Percentiles rank a stretch among this genome's conserved stretches.
These are phyloP conservation scores for Lutjanus argentimaculatus DNA, from an alignment of 2,797 vertebrate species.

Conservation along the genomic window DNA sequence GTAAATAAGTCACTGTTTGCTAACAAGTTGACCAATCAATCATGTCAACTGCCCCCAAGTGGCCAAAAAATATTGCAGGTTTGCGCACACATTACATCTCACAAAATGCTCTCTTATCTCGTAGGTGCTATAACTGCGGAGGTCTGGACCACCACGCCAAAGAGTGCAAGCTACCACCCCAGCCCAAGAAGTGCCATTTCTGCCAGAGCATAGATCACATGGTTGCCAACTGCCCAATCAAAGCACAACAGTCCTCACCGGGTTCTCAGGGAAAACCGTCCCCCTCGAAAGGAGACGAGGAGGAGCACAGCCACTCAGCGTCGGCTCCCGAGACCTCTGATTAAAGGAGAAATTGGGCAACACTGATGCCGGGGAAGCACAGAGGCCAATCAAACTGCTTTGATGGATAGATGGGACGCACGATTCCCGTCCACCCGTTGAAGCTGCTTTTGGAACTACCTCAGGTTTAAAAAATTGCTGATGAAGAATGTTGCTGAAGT, in stretches of 20 bases:
- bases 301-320: constrained; percentile 84
- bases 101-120: not conserved
- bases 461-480: constrained; percentile 80
- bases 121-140: constrained; percentile 97
- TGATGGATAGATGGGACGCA: constrained; percentile 63
- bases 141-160: constrained; percentile 98
- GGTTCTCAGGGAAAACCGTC: constrained; percentile 92
- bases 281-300: constrained; percentile 87
- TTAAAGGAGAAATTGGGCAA: constrained; percentile 63
- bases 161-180: constrained; percentile 96
- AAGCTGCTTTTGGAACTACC: constrained; percentile 87
- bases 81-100: not conserved
- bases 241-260: constrained; percentile 92
- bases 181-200: constrained; percentile 99
- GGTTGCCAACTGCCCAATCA: constrained; percentile 95
- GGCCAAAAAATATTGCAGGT: not conserved
- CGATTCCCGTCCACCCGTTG: constrained; percentile 56
- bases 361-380: constrained; percentile 66
- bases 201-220: constrained; percentile 98
- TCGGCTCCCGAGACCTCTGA: constrained; percentile 85
- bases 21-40: not conserved
- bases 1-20: not conserved
- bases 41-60: not conserved
- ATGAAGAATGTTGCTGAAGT: constrained; percentile 79
- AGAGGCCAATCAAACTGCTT: constrained; percentile 85